Evolutionary conservation across 2,797 vertebrate species (phyloP), one percentile per base, ranked within the genome.

Genomic region (Ctenopoma multispine): DNA sequence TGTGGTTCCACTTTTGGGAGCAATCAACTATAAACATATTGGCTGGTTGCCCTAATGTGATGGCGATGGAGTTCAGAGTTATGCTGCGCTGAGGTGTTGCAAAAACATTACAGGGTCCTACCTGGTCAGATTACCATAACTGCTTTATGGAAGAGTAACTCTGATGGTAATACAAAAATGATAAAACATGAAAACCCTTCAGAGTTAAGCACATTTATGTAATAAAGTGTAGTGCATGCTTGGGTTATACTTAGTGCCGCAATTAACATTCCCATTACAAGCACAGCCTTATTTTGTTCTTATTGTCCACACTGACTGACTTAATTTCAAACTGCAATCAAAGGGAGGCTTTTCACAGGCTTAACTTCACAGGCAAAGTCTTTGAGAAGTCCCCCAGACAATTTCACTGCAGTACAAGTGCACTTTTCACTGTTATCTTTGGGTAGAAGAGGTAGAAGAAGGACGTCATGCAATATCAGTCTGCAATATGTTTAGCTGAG

Each of bases 391-490:
- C 86, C 70, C 76, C 81, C 50, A 47, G 79, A 86, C 67, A 72
- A 53, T 87, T 84, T 80, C 64, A 46, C 69, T 60, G 79, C 76
- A 81, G 79, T 77, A 50, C 60, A 79, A 85, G 77, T 77, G 82
- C 73, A 90, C 80, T 88, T 86, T 80, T 62, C 80, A 80, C 77
- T 69, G 85, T 85, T 85, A 87, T 91, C 88, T 86, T 71, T 76
- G 49, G 54, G 55, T 23, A 51, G 64, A 82, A 68, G 79, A 77
- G 82, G 78, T 63, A 65, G 80, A 55, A 83, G 75, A 75, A 76
- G 77, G 63, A 89, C 86, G 82, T 84, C 88, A 83, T 77, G 88
- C 84, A 87, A 83, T 90, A 88, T 90, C 85, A 84, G 79, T 63
- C 77, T 34, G 74, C 80, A 81, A 81, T 86, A 82, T 86, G 87